Evolutionary conservation across 92 coral and sea anemone species (phyloP), one percentile per base, ranked within the genome.

Genomic region (Siderastrea siderea): DNA sequence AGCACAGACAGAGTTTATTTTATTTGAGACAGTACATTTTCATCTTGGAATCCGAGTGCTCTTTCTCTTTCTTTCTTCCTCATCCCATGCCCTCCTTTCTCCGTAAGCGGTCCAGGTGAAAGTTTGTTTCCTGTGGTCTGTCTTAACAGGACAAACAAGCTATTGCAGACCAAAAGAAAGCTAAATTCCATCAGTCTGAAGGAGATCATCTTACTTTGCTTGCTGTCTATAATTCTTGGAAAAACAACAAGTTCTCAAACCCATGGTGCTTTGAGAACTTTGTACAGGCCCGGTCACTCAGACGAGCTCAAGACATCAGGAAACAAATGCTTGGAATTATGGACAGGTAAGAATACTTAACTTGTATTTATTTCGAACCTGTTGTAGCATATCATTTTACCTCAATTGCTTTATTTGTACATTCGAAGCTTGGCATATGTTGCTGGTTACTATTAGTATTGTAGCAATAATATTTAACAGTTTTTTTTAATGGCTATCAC

Each of bases 201-300:
- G 99, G 99, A 57, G 99, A 97, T 60, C 99, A 97, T 78, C 90
- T 97, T 67, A 97, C 99, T 1, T 89, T 97, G 48, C 92, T 97
- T 43, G 99, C 99, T 46, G 99, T 97, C 49, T 97, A 97, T 85
- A 97, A 97, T 79, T 97, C 99, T 7, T 97, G 99, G 99, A 97
- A 95, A 58, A 97, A 90, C 83, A 97, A 97, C 94, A 97, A 97
- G 80, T 97, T 97, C 85, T 97, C 99, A 14, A 97, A 97, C 78
- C 98, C 99, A 50, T 97, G 99, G 99, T 97, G 99, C 93, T 97
- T 97, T 84, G 99, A 97, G 90, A 97, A 97, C 93, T 97, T 97
- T 81, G 96, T 97, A 43, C 99, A 97, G 88, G 99, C 99, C 59
- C 95, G 99, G 86, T 97, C 99, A 54, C 95, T 97, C 68, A 90